Conservation (phyloP, 2,113 vertebrate genomes). For the Stercorarius parasiticus region DNA sequence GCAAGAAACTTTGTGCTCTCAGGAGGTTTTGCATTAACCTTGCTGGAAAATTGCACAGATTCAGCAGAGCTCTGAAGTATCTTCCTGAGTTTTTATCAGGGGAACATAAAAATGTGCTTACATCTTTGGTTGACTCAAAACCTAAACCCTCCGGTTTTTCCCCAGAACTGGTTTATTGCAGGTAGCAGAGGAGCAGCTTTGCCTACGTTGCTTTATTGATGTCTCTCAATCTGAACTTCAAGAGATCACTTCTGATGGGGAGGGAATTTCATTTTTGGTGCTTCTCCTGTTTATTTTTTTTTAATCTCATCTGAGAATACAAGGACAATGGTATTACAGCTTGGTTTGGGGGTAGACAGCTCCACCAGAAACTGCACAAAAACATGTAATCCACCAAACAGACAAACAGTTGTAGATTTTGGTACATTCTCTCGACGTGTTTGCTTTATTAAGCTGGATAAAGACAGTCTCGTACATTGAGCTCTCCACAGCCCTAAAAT, state of each 20-base stretch:
- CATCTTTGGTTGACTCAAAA: background rate
- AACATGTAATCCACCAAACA: background rate
- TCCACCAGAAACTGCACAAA: background rate
- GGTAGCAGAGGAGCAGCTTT: background rate
- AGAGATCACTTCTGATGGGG: background rate
- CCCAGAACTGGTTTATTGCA: background rate
- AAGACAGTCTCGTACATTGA: background rate
- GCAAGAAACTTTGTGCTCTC: background rate
- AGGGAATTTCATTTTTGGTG: background rate
- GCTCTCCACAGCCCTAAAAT: background rate
- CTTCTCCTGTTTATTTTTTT: background rate
- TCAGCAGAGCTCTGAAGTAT: background rate
- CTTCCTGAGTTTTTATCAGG: background rate
- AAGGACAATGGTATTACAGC: background rate
- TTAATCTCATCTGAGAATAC: background rate
- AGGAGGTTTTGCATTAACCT: background rate
- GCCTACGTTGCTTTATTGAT: rapidly evolving
- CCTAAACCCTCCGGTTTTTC: background rate
- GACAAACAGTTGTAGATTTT: background rate
- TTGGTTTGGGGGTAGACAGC: background rate
- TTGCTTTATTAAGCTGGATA: background rate
- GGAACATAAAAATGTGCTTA: background rate
- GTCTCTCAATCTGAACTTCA: background rate
- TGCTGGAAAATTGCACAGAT: background rate
- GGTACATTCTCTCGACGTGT: background rate